phyloP scores from a whole-genome alignment of 2,888 invertebrate genomes.

The Cerastis leucographa region DNA sequence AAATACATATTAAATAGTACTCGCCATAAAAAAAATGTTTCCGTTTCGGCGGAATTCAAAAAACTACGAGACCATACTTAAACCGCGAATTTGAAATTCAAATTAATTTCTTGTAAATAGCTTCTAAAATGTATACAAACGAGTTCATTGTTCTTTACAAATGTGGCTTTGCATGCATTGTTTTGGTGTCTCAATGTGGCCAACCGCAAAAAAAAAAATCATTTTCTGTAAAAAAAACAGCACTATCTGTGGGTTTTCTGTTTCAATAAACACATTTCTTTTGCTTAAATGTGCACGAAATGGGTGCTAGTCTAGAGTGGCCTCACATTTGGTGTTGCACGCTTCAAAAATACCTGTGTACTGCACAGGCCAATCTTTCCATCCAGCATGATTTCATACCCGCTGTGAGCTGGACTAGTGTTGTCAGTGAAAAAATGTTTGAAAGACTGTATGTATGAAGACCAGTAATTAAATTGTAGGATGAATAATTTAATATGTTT shows the following conservation, averaged over 20 bases:
- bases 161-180: conserved; percentile 78
- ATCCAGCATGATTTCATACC: conserved; percentile 83
- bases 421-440: conserved; percentile 63
- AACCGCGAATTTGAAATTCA: conserved; percentile 72
- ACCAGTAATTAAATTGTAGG: conserved; percentile 32
- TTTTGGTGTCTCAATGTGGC: conserved; percentile 72
- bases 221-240: conserved; percentile 42
- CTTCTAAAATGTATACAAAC: conserved; percentile 54
- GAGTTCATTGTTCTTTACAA: conserved; percentile 70
- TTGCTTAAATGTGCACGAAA: conserved; percentile 71
- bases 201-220: conserved; percentile 58
- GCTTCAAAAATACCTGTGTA: conserved; percentile 80
- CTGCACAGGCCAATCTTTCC: conserved; percentile 75
- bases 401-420: conserved; percentile 82
- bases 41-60: conserved; percentile 42
- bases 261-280: conserved; percentile 52
- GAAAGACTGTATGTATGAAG: conserved; percentile 38
- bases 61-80: conserved; percentile 17
- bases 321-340: conserved; percentile 85
- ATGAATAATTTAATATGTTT: conserved; percentile 11
- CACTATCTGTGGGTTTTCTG: conserved; percentile 46
- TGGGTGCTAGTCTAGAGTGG: conserved; percentile 54
- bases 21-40: conserved; percentile 32
- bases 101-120: conserved; percentile 71
- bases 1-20: conserved; percentile 18